Conservation (phyloP, 2,888 invertebrate genomes). For the Pseudococcus jackbeardsleyi region DNA sequence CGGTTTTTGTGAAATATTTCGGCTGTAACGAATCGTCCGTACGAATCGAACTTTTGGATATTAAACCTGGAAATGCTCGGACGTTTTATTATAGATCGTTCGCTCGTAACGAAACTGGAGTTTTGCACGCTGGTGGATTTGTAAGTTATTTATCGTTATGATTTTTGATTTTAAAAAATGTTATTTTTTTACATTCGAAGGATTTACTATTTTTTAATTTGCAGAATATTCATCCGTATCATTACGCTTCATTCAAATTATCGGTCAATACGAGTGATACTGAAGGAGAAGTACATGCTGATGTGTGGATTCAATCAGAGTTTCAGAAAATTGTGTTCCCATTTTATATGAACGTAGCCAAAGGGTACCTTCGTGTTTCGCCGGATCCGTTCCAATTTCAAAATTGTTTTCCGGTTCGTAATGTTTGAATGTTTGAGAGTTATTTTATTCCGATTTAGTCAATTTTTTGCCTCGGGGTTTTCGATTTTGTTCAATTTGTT, state of each 20-base stretch:
- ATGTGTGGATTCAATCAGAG: conserved; percentile 80
- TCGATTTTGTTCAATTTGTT: too few species aligned
- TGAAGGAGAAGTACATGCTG: conserved; percentile 79
- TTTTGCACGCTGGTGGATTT: conserved; percentile 59
- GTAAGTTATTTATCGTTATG: neutral
- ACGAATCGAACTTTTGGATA: conserved; percentile 74
- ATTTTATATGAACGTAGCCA: conserved; percentile 82
- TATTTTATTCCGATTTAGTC: too few species aligned
- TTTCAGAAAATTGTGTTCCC: conserved; percentile 79
- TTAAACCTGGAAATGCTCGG: conserved; percentile 72
- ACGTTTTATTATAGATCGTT: conserved; percentile 67
- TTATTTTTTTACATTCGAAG: neutral
- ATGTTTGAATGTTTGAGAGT: neutral
- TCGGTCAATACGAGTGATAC: conserved; percentile 78
- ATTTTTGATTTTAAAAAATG: neutral
- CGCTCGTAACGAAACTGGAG: conserved; percentile 37
- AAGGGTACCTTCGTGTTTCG: conserved; percentile 75
- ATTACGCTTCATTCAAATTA: conserved; percentile 80
- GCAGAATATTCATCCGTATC: conserved; percentile 72
- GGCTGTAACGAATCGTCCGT: conserved; percentile 75
- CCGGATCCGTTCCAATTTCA: conserved; percentile 80
- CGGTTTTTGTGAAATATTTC: conserved; percentile 76
- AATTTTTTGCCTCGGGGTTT: too few species aligned
- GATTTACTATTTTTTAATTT: conserved; percentile 11
- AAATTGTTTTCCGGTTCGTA: conserved; percentile 79